Conservation (phyloP, 2,113 vertebrate species). For the Tetrao urogallus region DNA sequence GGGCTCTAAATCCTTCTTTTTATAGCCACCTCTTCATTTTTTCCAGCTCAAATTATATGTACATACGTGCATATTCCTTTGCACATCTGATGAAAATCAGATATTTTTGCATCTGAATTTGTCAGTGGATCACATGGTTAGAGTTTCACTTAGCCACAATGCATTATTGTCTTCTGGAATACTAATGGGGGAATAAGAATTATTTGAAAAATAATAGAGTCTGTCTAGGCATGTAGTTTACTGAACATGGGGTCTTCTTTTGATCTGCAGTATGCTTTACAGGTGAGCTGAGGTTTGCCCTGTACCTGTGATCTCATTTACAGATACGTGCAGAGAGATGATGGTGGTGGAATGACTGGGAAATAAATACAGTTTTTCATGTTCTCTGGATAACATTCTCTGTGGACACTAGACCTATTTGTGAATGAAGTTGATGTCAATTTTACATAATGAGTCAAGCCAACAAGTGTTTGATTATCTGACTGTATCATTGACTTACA, state of each 20-base stretch:
- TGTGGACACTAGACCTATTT: neutral
- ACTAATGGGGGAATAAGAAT: rapidly evolving
- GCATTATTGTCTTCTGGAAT: rapidly evolving
- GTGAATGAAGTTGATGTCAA: neutral
- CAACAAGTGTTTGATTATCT: neutral
- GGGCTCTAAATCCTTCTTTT: neutral
- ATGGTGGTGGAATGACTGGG: neutral
- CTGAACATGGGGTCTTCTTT: neutral
- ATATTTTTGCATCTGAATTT: neutral
- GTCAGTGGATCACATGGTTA: neutral
- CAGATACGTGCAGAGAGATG: rapidly evolving
- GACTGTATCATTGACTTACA: neutral
- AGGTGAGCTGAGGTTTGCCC: neutral
- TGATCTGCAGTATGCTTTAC: neutral
- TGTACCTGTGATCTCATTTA: neutral
- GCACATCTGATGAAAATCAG: neutral
- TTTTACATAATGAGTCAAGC: neutral
- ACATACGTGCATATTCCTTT: neutral
- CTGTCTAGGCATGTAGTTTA: rapidly evolving
- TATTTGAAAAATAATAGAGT: neutral
- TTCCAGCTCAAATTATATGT: neutral
- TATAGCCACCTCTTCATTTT: rapidly evolving
- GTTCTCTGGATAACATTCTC: neutral
- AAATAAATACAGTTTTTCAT: neutral
- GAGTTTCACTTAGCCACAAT: neutral